Evolutionary conservation across 1,140 invertebrate genomes (phyloP), one percentile per base, ranked within the genome.

Genomic region (Bombus haemorrhoidalis): DNA sequence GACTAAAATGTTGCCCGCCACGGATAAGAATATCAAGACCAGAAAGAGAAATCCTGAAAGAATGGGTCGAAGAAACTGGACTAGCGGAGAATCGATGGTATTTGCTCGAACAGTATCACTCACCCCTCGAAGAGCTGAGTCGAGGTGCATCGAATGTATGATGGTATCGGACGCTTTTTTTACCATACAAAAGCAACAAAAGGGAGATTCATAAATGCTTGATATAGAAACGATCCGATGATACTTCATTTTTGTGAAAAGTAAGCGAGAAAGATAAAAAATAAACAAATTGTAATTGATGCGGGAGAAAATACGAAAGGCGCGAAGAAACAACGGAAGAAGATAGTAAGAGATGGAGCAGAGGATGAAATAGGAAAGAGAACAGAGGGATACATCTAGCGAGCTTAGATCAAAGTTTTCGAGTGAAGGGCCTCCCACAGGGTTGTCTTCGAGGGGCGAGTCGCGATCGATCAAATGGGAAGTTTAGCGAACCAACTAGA

Each of bases 1-100:
- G 66, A 99, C 98, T 85, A 99, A 96, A 47, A 99, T 97, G 95
- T 99, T 99, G 34, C 99, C 99, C 43, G 98, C 98, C 74, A 99
- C 97, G 43, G 98, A 98, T 85, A 99, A 96, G 95, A 99, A 98
- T 95, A 99, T 98, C 88, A 99, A 96, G 89, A 98, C 95, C 72
- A 97, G 97, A 68, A 99, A 96, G 93, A 99, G 97, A 91, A 97
- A 96, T 92, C 98, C 98, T 98, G 81, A 64, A 89, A 85, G 86
- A 89, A 81, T 59, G 81, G 73, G 34, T 47, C 53, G 78, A 75
- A 89, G 43, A 41, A 53, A 69, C 59, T 86, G 68, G 76, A 75
- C 68, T 89, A 82, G 81, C 59, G 66, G 57, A 77, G 69, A 81
- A 90, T 90, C 77, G 80, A 74, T 78, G 15, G n/a, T 64, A 43